These are phyloP conservation scores for Heliconius erato DNA, from an alignment of 2,888 invertebrate species.

Conservation along the genomic window DNA sequence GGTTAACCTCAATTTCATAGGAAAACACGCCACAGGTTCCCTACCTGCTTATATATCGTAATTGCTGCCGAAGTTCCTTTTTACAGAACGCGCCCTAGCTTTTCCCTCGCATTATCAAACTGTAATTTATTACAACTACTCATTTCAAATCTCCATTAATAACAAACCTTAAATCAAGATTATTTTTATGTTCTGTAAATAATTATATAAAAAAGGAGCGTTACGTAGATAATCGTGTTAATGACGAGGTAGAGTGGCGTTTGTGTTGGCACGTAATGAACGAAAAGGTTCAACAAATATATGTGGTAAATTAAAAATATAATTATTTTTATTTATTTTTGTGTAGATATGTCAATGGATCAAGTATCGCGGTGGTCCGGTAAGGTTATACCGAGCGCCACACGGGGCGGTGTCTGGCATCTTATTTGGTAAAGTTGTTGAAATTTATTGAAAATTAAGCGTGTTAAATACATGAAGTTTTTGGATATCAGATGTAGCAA, in stretches of 20 bases:
- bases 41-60: neutral
- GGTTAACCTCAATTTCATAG: neutral
- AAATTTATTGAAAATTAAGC: conserved; percentile 79
- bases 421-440: conserved; percentile 64
- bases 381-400: conserved; percentile 62
- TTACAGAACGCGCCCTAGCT: neutral
- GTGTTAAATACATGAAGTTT: conserved; percentile 68
- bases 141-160: conserved; percentile 30
- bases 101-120: conserved; percentile 12
- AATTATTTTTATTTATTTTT: conserved; percentile 54
- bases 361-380: conserved; percentile 67
- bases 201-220: conserved; percentile 53
- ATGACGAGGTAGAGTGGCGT: conserved; percentile 51
- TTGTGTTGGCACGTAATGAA: conserved; percentile 53
- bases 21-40: neutral
- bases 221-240: conserved; percentile 54
- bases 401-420: conserved; percentile 67
- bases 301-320: conserved; percentile 48
- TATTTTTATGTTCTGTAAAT: conserved; percentile 43
- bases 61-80: neutral
- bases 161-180: conserved; percentile 44
- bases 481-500: conserved; percentile 55
- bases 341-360: conserved; percentile 59
- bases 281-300: conserved; percentile 46
- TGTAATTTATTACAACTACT: conserved; percentile 15